Evolutionary conservation across 2,888 invertebrate species (phyloP).

Genomic region (Hoplodrina blanda): DNA sequence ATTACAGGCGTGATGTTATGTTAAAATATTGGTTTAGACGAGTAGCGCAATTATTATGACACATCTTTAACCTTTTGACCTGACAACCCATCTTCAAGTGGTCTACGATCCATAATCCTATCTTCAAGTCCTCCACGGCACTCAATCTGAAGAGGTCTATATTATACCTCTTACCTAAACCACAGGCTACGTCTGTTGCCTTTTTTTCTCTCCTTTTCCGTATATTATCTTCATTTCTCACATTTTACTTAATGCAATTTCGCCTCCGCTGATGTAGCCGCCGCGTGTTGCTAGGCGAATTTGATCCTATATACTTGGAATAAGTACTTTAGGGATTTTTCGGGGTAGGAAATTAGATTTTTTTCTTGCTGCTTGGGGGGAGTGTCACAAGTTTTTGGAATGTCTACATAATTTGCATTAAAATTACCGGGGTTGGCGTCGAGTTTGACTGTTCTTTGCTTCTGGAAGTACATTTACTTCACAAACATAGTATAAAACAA

Average conservation of each 20-base stretch:
- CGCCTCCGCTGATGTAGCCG: conserved; percentile 45
- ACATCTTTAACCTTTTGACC: background rate
- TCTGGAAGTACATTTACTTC: conserved; percentile 5
- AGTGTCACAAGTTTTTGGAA: conserved; percentile 49
- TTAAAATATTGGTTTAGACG: too few species aligned
- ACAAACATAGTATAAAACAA: too few species aligned
- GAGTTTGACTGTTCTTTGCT: conserved; percentile 20
- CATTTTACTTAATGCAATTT: conserved; percentile 60
- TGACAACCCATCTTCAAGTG: background rate
- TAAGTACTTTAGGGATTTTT: conserved; percentile 55
- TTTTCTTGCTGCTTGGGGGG: conserved; percentile 41
- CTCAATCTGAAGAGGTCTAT: background rate
- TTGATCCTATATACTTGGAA: conserved; percentile 52
- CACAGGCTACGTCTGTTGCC: conserved; percentile 15
- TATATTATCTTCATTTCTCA: conserved; percentile 47
- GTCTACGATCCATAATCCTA: background rate
- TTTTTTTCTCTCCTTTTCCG: conserved; percentile 35
- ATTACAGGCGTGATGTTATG: too few species aligned
- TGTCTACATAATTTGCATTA: conserved; percentile 45
- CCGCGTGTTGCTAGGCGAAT: conserved; percentile 51
- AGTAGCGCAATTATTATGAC: too few species aligned
- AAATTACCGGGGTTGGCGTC: conserved; percentile 27
- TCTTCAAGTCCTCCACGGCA: background rate
- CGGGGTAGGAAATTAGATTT: conserved; percentile 57
- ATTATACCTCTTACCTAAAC: conserved; percentile 32